Base-by-base conservation (phyloP, 2,888 invertebrate species). In the Periphyllus acericola region DNA sequence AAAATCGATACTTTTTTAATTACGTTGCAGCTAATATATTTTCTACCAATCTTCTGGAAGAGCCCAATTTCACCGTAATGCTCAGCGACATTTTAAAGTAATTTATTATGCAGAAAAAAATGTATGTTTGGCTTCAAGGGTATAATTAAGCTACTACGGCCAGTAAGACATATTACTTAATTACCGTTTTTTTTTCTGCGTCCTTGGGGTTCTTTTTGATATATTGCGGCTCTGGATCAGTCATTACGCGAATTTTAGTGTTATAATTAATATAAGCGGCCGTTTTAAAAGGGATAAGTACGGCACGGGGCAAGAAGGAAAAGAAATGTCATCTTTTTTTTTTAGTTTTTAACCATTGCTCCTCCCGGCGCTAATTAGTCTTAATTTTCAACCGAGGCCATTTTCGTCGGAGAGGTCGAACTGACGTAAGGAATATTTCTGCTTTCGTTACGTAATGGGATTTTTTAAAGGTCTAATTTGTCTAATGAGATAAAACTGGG, bases 241-340 rank as follows among this genome's bases (percentile, higher is more conserved):
- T 87, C 86, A 87, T 87, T 87, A 87, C 80, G 86, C 80, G 86
- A 80, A 87, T 87, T 87, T 87, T 87, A 87, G 86, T 87, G 86
- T 87, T 87, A 87, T 87, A 87, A 87, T 87, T 87, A 87, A 87
- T 87, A 87, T 87, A 87, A 87, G 86, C 86, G 86, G 86, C 86
- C 80, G 86, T 80, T 87, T 87, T 80, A 87, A 74, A 80, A 72
- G 68, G 86, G 86, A 80, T 72, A 40, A 87, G 80, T 80, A 60
- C 60, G 60, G 60, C 29, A 19, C 25, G 32, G 72, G 79, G 72
- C 55, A 25, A 29, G 72, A 71, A 71, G 80, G 60, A 60, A 60
- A 87, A 87, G 72, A 87, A 80, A 87, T 80, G 80, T 87, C 80
- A 80, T 75, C 60, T 74, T 60, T 74, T 60, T 83, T 83, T 79